Evolutionary conservation across 1,140 invertebrate species (phyloP).

Genomic region (Nixonia krombeini): DNA sequence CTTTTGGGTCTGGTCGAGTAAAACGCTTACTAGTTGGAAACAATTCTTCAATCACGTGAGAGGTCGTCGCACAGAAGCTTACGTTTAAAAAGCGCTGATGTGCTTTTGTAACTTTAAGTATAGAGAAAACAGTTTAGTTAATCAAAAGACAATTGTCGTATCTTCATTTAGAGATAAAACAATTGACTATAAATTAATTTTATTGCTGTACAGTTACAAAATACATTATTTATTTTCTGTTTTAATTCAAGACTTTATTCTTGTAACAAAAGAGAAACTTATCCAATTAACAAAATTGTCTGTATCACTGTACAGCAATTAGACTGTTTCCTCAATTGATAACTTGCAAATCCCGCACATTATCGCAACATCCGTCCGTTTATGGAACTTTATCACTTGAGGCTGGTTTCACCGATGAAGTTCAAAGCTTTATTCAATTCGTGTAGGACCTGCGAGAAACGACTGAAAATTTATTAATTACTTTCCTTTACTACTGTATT

Average conservation of each 20-base stretch:
- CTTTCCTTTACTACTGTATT: too few relatives aligned
- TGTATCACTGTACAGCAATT: too few relatives aligned
- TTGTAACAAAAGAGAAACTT: too few relatives aligned
- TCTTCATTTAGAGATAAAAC: too few relatives aligned
- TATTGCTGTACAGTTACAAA: too few relatives aligned
- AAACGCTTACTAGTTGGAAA: conserved; percentile 94
- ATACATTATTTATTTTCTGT: too few relatives aligned
- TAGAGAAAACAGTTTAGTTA: not conserved
- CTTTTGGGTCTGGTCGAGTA: conserved; percentile 98
- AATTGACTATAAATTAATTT: too few relatives aligned
- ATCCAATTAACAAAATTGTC: too few relatives aligned
- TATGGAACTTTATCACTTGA: conserved; percentile 12
- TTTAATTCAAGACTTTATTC: too few relatives aligned
- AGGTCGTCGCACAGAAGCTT: conserved; percentile 79
- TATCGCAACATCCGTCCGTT: conserved; percentile 27
- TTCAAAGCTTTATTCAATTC: conserved; percentile 15
- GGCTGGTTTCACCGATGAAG: conserved; percentile 9
- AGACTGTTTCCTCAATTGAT: conserved; percentile 8
- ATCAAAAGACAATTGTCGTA: not conserved
- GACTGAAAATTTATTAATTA: conserved; percentile 9
- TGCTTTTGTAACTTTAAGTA: not conserved
- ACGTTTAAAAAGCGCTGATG: conserved; percentile 73
- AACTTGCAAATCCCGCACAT: conserved; percentile 4
- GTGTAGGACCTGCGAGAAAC: conserved; percentile 6
- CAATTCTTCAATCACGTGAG: conserved; percentile 86